Evolutionary conservation across 2,113 vertebrate genomes (phyloP).

Genomic region (Symphodus melops): DNA sequence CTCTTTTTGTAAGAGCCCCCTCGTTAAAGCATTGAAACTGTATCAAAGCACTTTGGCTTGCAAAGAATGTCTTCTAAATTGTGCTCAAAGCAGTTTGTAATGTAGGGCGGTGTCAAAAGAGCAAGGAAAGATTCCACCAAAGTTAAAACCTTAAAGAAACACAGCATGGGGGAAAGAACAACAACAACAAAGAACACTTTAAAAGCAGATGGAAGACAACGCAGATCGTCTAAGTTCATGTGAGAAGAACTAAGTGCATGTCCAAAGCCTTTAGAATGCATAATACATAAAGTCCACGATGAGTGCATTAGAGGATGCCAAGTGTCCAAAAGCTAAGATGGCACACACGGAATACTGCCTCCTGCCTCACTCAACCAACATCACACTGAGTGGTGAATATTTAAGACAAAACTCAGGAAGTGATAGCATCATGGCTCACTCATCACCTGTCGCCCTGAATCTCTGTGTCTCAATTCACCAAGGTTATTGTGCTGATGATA

Average conservation of each 20-base stretch:
- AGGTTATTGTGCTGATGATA: neutral
- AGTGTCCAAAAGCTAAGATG: neutral
- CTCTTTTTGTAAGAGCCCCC: too few relatives aligned
- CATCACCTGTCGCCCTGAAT: neutral
- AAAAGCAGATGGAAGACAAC: neutral
- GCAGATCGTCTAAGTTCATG: neutral
- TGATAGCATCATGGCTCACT: neutral
- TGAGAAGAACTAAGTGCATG: neutral
- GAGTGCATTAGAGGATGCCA: neutral
- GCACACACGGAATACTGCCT: neutral
- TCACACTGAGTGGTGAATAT: neutral
- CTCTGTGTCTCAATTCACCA: neutral
- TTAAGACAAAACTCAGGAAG: neutral
- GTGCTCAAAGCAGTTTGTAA: neutral
- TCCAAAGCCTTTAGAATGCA: neutral
- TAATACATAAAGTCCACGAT: conserved; percentile 1
- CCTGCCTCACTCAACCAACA: neutral
- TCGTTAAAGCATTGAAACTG: too few relatives aligned
- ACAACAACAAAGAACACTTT: neutral
- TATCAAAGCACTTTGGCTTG: neutral
- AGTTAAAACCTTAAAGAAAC: neutral
- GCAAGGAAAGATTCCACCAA: neutral
- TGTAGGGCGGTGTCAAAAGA: neutral
- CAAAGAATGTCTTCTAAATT: neutral
- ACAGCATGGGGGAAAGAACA: neutral